Evolutionary conservation across 2,113 vertebrate species (phyloP), one percentile per base, ranked within the genome.

Genomic region (Hippopotamus amphibius): DNA sequence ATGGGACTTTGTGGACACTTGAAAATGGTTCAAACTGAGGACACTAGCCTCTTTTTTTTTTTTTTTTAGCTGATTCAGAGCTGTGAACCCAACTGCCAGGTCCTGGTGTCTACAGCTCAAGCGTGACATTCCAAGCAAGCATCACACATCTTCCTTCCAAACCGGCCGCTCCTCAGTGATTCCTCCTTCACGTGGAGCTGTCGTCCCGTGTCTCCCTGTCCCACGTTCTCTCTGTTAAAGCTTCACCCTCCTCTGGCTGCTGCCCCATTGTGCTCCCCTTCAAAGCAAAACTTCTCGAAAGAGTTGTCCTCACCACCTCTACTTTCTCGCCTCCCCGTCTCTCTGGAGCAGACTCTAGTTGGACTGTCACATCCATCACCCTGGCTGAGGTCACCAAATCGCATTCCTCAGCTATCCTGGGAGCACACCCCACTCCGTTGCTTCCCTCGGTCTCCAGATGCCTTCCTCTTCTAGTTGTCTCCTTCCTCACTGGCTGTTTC

Each of bases 31-130:
- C 30, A 50, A 6, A 65, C 8, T 24, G 81, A 93, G 68, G 50
- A 69, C 33, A 59, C 74, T 95, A 72, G 77, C 6, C 68, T 81
- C 37, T 37, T 2, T 37, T 37, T 37, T 37, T 37, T 37, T 37
- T 43, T 59, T 71, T 55, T 79, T 72, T n/a, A 93, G 86, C 46
- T 83, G 41, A n/a, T 66, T 95, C 83, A 88, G 46, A 50, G 69
- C 37, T 46, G 19, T 17, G 22, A 84, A 57, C n/a, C 71, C 43
- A 43, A 28, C 5, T 50, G 0, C 71, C 24, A 43, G 33, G 28
- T 30, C 2, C 17, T 15, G 26, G 48, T 69, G 37, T 74, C 55
- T 88, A 13, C 14, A 46, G 63, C 26, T 88, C 46, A 79, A 6
- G 19, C 3, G 2, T 11, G 46, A 41, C 33, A 59, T 41, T 80